Base-by-base conservation (phyloP, 2,797 vertebrate genomes). In the Nothura maculosa region DNA sequence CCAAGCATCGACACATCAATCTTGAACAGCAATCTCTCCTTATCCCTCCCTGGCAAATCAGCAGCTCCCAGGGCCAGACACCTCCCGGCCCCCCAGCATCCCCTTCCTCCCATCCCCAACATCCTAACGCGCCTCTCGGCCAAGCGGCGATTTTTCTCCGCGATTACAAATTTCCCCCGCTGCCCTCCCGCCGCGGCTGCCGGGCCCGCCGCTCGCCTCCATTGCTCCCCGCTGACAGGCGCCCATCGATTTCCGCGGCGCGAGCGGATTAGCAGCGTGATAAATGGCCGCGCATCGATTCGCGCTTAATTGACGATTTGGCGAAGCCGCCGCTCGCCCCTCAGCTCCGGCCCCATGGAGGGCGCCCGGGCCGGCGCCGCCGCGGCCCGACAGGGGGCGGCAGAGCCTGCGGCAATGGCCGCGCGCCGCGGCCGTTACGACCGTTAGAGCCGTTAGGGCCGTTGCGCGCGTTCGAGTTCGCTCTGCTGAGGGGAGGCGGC, bases 281-380 rank as follows among this genome's bases (percentile, higher is more conserved):
- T 99, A 98, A 98, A 99, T 98, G 98, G 97, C 97, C 73, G 45
- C 77, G 97, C 97, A 99, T 99, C 99, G 99, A 99, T 99, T 99
- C 92, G 98, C 98, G 98, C 99, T 99, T 99, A 99, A 99, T 99
- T 98, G 99, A 99, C 99, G 98, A 99, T 99, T 99, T 99, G 98
- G 98, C 93, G 97, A 98, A 98, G 98, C 98, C 96, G 98, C 96
- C 97, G 96, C 95, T 90, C 92, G 97, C 96, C 97, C 97, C 97
- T 98, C 97, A 98, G 97, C 97, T 95, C 98, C 97, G 76, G 97
- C 62, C 94, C 90, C 97, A 98, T 98, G 97, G 83, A 98, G 98
- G 98, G 97, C 97, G 98, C 98, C 91, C 95, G 98, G 97, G 97
- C 96, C 94, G 50, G 34, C 38, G 73, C 43, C 58, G 43, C 15